Conservation (phyloP, 2,113 vertebrate species). For the Pimephales promelas region DNA sequence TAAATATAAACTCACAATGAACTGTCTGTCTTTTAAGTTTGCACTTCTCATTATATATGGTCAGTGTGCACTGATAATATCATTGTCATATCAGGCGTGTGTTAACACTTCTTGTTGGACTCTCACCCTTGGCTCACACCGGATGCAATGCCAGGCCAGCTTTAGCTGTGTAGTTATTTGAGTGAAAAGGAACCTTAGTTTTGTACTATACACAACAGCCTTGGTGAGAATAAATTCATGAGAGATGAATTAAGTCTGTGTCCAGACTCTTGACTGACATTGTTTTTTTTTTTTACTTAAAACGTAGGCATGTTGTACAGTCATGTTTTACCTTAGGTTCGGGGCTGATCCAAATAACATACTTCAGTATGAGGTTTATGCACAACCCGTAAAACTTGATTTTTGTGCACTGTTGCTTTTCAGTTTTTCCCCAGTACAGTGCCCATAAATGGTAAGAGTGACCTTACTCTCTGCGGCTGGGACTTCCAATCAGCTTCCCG, state of each 20-base stretch:
- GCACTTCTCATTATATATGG: background rate
- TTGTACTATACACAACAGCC: background rate
- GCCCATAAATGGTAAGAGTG: constrained; percentile 78
- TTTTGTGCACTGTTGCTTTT: background rate
- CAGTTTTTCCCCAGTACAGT: constrained; percentile 86
- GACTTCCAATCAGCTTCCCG: constrained; percentile 74
- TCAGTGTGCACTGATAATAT: background rate
- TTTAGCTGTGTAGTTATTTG: background rate
- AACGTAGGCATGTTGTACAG: too few relatives aligned
- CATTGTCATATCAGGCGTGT: background rate
- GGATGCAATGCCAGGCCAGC: background rate
- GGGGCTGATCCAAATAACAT: background rate
- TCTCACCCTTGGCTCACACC: background rate
- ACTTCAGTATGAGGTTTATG: background rate
- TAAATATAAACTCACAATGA: constrained; percentile 8
- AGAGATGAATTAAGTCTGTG: too few relatives aligned
- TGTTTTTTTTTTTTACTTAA: too few relatives aligned
- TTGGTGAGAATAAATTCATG: background rate
- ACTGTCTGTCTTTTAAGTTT: constrained; percentile 10
- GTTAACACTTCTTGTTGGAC: background rate
- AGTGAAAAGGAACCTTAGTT: background rate
- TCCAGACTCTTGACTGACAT: too few relatives aligned
- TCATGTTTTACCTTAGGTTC: too few relatives aligned
- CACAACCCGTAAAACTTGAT: background rate
- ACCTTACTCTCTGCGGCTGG: constrained; percentile 85